Evolutionary conservation across 2,888 invertebrate genomes (phyloP).

Genomic region (Lochmaea capreae): DNA sequence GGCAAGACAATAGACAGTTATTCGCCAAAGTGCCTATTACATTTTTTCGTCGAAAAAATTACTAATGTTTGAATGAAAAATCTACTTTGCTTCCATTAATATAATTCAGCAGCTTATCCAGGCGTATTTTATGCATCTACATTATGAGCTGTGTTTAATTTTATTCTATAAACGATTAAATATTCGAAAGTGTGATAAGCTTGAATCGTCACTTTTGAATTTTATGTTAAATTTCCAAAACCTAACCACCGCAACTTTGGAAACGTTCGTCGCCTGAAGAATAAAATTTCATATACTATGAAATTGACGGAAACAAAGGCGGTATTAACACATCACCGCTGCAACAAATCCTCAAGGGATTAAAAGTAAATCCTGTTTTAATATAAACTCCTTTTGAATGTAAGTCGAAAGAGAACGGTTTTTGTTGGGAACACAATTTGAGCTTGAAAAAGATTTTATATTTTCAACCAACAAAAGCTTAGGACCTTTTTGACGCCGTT

Average conservation of each 20-base stretch:
- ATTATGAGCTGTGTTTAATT: too few relatives aligned
- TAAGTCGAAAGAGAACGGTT: conserved; percentile 20
- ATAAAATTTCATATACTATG: conserved; percentile 33
- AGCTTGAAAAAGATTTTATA: conserved; percentile 27
- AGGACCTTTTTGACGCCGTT: conserved; percentile 25
- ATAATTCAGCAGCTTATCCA: too few relatives aligned
- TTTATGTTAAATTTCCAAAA: background rate
- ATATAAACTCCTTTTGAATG: conserved; percentile 37
- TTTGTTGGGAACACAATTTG: conserved; percentile 25
- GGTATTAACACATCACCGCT: conserved; percentile 40
- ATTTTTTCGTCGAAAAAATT: too few relatives aligned
- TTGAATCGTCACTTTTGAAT: background rate
- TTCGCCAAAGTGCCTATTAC: too few relatives aligned
- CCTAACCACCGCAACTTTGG: background rate
- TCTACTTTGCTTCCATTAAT: too few relatives aligned
- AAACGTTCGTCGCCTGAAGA: conserved; percentile 13
- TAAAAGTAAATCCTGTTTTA: conserved; percentile 33
- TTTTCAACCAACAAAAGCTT: conserved; percentile 22
- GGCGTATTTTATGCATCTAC: too few relatives aligned
- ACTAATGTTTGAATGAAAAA: too few relatives aligned
- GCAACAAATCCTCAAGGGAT: conserved; percentile 36
- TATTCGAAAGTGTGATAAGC: background rate
- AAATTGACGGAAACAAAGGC: conserved; percentile 38
- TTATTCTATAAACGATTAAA: too few relatives aligned
- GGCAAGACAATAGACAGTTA: too few relatives aligned